These are phyloP conservation scores for Esperia sulphurella DNA, from an alignment of 2,888 invertebrate genomes.

Conservation along the genomic window DNA sequence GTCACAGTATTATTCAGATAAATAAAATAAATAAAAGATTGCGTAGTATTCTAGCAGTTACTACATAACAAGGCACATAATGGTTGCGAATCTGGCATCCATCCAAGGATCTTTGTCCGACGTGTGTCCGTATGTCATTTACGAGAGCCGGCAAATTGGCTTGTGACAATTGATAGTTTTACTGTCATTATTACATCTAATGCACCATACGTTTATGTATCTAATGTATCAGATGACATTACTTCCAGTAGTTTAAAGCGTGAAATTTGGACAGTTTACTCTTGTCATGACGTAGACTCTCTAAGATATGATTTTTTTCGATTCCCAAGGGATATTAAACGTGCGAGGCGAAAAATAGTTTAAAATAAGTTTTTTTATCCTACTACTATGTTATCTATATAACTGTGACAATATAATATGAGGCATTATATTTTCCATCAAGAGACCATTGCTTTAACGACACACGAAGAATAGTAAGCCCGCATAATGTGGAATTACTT, in stretches of 20 bases:
- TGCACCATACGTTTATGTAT: background rate
- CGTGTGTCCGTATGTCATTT: conserved; percentile 24
- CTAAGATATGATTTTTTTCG: too few species aligned
- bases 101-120: conserved; percentile 51
- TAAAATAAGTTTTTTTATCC: too few species aligned
- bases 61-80: conserved; percentile 18
- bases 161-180: conserved; percentile 18
- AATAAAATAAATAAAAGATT: conserved; percentile 15
- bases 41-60: conserved; percentile 15
- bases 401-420: too few species aligned
- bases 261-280: too few species aligned
- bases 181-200: background rate
- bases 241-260: too few species aligned
- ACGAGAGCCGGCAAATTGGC: conserved; percentile 24
- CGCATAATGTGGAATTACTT: conserved; percentile 28
- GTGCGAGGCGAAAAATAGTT: too few species aligned
- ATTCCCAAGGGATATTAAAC: too few species aligned
- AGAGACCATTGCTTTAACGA: conserved; percentile 37
- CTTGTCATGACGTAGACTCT: too few species aligned
- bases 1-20: conserved; percentile 3
- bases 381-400: too few species aligned
- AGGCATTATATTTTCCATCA: background rate
- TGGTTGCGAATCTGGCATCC: conserved; percentile 46
- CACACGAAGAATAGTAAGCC: conserved; percentile 49
- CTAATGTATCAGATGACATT: too few species aligned